phyloP scores from a whole-genome alignment of 2,113 vertebrate genomes.

The Ochotona curzoniae region DNA sequence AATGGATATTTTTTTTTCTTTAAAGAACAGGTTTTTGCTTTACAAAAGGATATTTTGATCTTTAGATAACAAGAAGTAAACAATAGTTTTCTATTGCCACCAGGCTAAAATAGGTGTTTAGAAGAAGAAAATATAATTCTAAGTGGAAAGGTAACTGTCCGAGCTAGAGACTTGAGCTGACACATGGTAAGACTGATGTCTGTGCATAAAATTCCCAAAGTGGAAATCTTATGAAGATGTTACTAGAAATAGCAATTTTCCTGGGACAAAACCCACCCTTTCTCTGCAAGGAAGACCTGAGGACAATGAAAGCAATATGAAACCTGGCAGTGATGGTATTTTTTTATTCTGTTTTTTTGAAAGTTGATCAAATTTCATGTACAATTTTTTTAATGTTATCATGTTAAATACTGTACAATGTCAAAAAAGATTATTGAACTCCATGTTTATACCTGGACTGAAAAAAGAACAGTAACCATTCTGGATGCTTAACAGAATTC shows the following conservation, averaged over 20 bases:
- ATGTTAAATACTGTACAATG: neutral
- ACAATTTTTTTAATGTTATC: neutral
- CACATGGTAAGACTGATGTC: neutral
- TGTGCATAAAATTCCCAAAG: neutral
- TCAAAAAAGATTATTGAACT: neutral
- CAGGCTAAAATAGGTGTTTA: neutral
- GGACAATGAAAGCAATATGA: neutral
- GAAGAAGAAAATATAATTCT: neutral
- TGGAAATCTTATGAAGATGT: neutral
- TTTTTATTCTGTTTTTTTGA: neutral
- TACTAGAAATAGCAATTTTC: neutral
- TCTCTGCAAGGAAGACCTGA: neutral
- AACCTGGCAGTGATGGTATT: neutral
- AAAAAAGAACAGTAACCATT: neutral
- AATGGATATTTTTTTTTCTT: neutral
- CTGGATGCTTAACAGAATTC: neutral
- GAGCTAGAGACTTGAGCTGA: neutral
- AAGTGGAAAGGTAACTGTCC: neutral
- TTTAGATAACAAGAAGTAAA: neutral
- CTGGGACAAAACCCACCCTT: neutral
- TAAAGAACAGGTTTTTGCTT: neutral
- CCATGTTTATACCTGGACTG: neutral
- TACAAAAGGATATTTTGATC: neutral
- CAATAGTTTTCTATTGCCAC: neutral
- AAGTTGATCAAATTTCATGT: neutral